Base-by-base conservation (phyloP, 2,113 vertebrate genomes). In the Ascaphus truei region DNA sequence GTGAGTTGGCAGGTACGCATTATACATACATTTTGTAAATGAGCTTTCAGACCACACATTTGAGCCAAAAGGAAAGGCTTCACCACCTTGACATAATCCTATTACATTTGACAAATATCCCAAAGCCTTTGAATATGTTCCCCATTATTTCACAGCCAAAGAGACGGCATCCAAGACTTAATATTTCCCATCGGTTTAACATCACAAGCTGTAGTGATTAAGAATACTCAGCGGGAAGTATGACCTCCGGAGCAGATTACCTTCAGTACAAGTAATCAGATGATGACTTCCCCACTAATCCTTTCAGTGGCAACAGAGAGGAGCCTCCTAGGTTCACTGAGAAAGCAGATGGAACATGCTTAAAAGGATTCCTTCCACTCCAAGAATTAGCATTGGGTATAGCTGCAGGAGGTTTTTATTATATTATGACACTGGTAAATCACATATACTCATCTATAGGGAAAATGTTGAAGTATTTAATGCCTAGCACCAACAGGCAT, bases 211-310 rank as follows among this genome's bases (percentile, higher is more conserved):
- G 41, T 20, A 22, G 33, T 20, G 60, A 62, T 62, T 62, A 47
- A 16, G 60, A 47, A 45, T 62, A 11, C 16, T 23, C 7, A 10
- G 11, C 23, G 41, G 60, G 29, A 48, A 13, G 60, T 16, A 6
- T 62, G 41, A 62, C 60, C 41, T 47, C 27, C 4, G 18, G 16
- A 43, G n/a, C 43, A 62, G 60, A 62, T 62, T 62, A 48, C 27
- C 15, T 62, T 30, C 34, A 31, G 41, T 47, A 45, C 39, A 25
- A 59, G 36, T 18, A 16, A 45, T 62, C 41, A 48, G 27, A 23
- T 62, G 60, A 48, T 62, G 60, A 41, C 41, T 62, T 48, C 27
- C 15, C 22, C 41, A 62, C 43, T 62, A 62, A 62, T 62, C 41
- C 27, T 25, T n/a, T n/a, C n/a, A n/a, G n/a, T n/a, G n/a, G n/a